phyloP scores from a whole-genome alignment of 1,140 invertebrate genomes.

The Fopius arisanus region DNA sequence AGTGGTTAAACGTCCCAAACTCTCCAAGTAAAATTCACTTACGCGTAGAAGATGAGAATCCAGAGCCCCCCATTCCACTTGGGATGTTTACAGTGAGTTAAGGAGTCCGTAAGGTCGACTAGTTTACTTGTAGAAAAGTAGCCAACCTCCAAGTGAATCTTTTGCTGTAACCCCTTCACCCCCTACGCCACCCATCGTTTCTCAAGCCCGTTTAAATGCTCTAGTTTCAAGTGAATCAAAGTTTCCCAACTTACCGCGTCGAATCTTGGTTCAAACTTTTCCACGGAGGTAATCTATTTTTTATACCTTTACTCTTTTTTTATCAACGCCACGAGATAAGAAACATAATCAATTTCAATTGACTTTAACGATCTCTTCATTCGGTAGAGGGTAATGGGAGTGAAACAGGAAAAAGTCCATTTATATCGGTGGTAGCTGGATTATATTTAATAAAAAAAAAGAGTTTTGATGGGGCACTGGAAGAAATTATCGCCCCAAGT shows the following conservation, averaged over 20 bases:
- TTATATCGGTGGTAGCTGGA: not conserved
- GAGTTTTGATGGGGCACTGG: no score
- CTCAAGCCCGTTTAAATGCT: not conserved
- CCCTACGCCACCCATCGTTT: not conserved
- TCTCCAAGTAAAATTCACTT: slow-evolving; percentile 21
- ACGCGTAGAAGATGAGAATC: slow-evolving; percentile 16
- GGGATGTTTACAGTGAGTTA: slow-evolving; percentile 23
- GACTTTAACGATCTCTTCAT: slow-evolving; percentile 9
- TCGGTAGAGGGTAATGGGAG: not conserved
- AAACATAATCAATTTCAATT: slow-evolving; percentile 8
- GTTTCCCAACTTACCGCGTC: not conserved
- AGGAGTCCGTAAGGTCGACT: slow-evolving; percentile 20
- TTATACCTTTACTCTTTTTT: not conserved
- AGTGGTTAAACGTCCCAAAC: slow-evolving; percentile 11
- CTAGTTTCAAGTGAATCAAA: slow-evolving; percentile 16
- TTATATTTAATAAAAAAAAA: no score
- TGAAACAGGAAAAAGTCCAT: not conserved
- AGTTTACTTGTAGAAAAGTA: slow-evolving; percentile 14
- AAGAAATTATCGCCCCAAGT: no score
- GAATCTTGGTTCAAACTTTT: not conserved
- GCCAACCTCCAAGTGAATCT: slow-evolving; percentile 14
- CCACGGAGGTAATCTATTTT: not conserved
- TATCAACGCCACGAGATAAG: not conserved
- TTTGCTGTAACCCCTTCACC: not conserved
- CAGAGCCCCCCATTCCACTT: not conserved